A percentile compares a stretch with the other conserved stretches of the same genome.
Evolutionary conservation across 2,797 vertebrate genomes (phyloP).

Genomic region (Darevskia mixta): DNA sequence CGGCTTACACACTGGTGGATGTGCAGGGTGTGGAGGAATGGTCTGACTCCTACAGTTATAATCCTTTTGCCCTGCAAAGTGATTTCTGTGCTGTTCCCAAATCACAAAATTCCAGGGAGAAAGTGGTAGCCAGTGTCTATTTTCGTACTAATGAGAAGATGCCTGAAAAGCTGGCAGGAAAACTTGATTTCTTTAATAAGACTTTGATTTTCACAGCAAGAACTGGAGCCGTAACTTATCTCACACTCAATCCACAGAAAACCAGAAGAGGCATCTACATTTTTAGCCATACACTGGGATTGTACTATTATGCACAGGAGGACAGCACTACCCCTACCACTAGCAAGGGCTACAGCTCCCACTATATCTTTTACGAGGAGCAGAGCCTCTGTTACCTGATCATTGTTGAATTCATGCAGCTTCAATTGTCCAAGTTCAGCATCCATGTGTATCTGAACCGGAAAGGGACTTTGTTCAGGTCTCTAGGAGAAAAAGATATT

Average conservation of each 20-base stretch:
- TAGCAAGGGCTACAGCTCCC: not conserved
- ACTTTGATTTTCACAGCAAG: conserved; percentile 22
- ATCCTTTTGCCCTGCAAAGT: conserved; percentile 39
- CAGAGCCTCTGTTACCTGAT: conserved; percentile 62
- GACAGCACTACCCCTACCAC: not conserved
- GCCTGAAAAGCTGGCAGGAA: not conserved
- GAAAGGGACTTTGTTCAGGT: conserved; percentile 35
- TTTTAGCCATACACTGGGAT: conserved; percentile 19
- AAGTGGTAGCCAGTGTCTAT: conserved; percentile 52
- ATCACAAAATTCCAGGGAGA: not conserved
- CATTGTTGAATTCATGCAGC: conserved; percentile 53
- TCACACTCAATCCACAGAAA: conserved; percentile 37
- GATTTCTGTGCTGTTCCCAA: conserved; percentile 58
- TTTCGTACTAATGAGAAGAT: conserved; percentile 41
- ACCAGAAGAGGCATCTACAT: conserved; percentile 27
- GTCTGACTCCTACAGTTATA: conserved; percentile 18
- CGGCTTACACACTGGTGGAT: conserved; percentile 62
- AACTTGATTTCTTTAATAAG: conserved; percentile 47
- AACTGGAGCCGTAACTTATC: not conserved
- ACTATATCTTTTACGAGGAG: conserved; percentile 44
- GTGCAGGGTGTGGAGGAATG: conserved; percentile 40
- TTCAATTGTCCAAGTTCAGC: conserved; percentile 45
- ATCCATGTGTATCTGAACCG: conserved; percentile 63
- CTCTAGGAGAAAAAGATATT: conserved; percentile 43
- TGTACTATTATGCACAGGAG: conserved; percentile 13